Percentiles rank a stretch among this genome's conserved stretches.
Conservation (phyloP, 2,113 vertebrate species). For the Addax nasomaculatus region DNA sequence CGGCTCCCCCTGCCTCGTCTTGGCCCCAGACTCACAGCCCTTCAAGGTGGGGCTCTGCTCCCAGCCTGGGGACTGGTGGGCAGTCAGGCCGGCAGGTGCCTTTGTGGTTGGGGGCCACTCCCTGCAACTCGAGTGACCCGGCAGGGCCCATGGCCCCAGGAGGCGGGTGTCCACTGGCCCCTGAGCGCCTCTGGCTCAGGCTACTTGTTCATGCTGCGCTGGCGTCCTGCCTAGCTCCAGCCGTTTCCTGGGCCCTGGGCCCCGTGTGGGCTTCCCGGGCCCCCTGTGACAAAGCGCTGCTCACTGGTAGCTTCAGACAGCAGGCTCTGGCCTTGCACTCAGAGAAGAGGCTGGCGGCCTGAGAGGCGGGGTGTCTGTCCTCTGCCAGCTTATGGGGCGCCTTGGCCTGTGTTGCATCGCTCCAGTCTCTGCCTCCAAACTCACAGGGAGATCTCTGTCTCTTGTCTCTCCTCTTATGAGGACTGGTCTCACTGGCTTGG, state of each 20-base stretch:
- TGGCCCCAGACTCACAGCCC: neutral
- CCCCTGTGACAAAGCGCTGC: neutral
- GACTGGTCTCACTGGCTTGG: fast-evolving
- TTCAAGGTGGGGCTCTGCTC: too few relatives aligned
- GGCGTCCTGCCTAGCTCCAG: neutral
- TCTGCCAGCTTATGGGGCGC: fast-evolving
- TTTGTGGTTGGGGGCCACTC: fast-evolving
- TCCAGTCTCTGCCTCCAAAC: fast-evolving
- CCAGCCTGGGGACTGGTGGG: neutral
- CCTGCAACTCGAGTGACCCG: too few relatives aligned
- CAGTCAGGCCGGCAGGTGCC: too few relatives aligned
- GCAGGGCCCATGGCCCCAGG: fast-evolving
- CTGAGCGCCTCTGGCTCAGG: fast-evolving
- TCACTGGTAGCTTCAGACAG: too few relatives aligned
- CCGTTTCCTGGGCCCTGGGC: neutral
- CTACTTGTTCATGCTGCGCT: fast-evolving
- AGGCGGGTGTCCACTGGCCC: fast-evolving
- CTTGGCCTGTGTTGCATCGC: fast-evolving
- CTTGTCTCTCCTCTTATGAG: neutral
- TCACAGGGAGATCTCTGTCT: neutral
- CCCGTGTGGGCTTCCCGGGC: neutral
- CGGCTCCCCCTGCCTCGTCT: fast-evolving
- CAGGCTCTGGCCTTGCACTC: fast-evolving
- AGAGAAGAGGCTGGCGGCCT: neutral
- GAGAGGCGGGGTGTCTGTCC: neutral